Conservation (phyloP, 2,888 invertebrate species). For the Eurytoma adleriae region DNA sequence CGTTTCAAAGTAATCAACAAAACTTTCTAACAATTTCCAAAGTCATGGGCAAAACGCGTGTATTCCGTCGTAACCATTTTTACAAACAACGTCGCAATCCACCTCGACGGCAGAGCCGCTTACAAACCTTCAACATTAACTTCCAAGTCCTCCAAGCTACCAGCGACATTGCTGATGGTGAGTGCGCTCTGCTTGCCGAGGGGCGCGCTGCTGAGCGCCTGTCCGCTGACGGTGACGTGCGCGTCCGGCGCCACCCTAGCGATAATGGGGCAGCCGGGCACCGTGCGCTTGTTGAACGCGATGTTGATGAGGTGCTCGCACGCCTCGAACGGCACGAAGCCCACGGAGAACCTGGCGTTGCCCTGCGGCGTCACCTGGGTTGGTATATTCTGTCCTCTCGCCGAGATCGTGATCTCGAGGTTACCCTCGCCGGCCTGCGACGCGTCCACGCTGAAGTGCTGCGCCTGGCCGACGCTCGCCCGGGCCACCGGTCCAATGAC, state of each 20-base stretch:
- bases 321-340: conserved; percentile 95
- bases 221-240: conserved; percentile 80
- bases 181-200: conserved; percentile 74
- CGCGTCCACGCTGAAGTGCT: conserved; percentile 97
- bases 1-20: too few species aligned
- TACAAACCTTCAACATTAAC: conserved; percentile 94
- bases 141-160: conserved; percentile 94
- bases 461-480: conserved; percentile 90
- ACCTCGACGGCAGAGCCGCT: not conserved
- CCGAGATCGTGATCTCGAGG: conserved; percentile 96
- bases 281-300: conserved; percentile 95
- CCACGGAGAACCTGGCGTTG: conserved; percentile 94
- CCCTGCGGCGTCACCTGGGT: conserved; percentile 97
- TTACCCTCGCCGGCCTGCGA: conserved; percentile 98
- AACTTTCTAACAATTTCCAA: too few species aligned
- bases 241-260: conserved; percentile 84
- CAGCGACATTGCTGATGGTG: conserved; percentile 83
- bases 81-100: too few species aligned
- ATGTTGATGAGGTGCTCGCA: conserved; percentile 97
- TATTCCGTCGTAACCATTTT: too few species aligned
- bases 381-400: conserved; percentile 94
- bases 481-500: conserved; percentile 89
- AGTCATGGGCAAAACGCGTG: too few species aligned
- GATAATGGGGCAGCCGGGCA: conserved; percentile 93
- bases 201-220: conserved; percentile 77